Conservation (phyloP, 2,113 vertebrate species). For the Clarias magur region DNA sequence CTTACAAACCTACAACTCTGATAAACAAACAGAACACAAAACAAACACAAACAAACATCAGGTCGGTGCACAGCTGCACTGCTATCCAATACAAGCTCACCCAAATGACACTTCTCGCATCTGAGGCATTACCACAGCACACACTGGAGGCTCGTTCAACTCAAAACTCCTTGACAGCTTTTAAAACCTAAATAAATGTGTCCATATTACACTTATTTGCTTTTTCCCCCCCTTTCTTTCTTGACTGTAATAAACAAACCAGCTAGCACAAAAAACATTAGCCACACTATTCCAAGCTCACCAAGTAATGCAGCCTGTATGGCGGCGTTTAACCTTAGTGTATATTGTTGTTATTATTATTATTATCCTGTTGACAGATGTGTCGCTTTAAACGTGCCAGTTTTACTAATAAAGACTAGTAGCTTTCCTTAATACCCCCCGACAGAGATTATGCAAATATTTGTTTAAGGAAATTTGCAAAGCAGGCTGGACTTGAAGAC, state of each 20-base stretch:
- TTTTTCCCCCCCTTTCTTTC: neutral
- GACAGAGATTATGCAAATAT: neutral
- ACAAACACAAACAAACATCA: neutral
- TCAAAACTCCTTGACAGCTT: neutral
- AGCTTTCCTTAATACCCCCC: neutral
- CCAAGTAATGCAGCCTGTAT: neutral
- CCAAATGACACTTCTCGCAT: constrained; percentile 28
- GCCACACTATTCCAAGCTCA: neutral
- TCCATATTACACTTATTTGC: neutral
- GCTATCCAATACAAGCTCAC: neutral
- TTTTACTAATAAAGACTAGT: neutral
- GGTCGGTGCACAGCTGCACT: neutral
- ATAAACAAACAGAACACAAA: constrained; percentile 57
- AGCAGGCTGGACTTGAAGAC: neutral
- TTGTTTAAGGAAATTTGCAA: neutral
- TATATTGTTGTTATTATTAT: neutral
- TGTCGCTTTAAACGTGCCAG: neutral
- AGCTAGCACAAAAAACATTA: neutral
- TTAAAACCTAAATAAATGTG: neutral
- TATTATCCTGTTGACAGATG: too few species aligned
- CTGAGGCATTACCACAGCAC: constrained; percentile 11
- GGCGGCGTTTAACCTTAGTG: neutral
- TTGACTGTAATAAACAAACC: neutral
- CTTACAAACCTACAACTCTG: constrained; percentile 81
- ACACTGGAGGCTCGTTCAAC: neutral